phyloP scores from a whole-genome alignment of 2,797 vertebrate genomes.

The Acanthopagrus latus region DNA sequence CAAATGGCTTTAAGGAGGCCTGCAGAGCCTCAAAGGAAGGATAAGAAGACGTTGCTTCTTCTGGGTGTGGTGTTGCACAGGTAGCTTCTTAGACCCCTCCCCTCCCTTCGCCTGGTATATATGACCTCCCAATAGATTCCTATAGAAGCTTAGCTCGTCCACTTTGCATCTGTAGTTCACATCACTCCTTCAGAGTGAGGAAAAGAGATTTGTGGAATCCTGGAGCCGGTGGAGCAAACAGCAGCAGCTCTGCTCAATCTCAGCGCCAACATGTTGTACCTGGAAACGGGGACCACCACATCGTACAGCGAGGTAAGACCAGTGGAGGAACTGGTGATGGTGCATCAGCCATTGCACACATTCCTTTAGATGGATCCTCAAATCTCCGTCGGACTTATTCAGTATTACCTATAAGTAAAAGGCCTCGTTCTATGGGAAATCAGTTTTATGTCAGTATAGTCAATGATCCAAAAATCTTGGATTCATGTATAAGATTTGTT shows the following conservation, averaged over 20 bases:
- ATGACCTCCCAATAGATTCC: slow-evolving; percentile 90
- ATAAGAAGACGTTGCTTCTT: slow-evolving; percentile 62
- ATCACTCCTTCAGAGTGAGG: slow-evolving; percentile 86
- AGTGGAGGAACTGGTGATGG: background rate
- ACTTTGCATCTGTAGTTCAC: slow-evolving; percentile 81
- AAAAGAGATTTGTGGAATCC: slow-evolving; percentile 91
- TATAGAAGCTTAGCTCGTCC: slow-evolving; percentile 87
- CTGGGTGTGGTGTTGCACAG: slow-evolving; percentile 93
- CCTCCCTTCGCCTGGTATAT: slow-evolving; percentile 92
- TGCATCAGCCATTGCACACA: slow-evolving; percentile 17
- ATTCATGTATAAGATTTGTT: background rate
- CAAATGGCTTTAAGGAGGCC: slow-evolving; percentile 35
- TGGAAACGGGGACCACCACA: slow-evolving; percentile 95
- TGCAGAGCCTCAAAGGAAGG: slow-evolving; percentile 60
- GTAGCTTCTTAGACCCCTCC: slow-evolving; percentile 91
- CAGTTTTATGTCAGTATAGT: background rate
- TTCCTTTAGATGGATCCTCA: slow-evolving; percentile 8
- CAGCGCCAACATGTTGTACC: slow-evolving; percentile 99
- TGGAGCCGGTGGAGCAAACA: slow-evolving; percentile 99
- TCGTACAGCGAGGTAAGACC: slow-evolving; percentile 98
- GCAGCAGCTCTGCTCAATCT: slow-evolving; percentile 97
- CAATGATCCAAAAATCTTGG: background rate
- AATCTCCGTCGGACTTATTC: slow-evolving; percentile 5
- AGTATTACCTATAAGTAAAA: background rate
- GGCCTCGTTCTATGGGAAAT: background rate